Evolutionary conservation across 2,113 vertebrate genomes (phyloP), one percentile per base, ranked within the genome.

Genomic region (Ictalurus furcatus): DNA sequence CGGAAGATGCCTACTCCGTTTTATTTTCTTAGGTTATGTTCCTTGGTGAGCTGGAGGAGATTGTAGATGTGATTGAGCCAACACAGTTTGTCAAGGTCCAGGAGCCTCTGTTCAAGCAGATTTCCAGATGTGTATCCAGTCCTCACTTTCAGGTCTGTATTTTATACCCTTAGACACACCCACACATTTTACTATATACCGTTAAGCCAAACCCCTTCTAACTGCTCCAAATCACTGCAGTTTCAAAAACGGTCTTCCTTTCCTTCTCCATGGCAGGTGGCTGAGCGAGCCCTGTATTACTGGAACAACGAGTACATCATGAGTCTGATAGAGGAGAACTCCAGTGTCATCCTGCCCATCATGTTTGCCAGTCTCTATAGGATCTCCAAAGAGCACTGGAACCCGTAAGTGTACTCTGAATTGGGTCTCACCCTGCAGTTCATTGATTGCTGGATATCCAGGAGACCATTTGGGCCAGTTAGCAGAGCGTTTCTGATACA

Each of bases 251-350:
- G 37, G 6, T 76, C 6, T 13, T 52, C 2, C 13, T 11, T 16
- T 67, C 2, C 30, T 14, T 85, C 17, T 85, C 5, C 16, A 11
- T 87, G 9, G 13, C 91, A 99, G 98, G 98, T 99, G 92, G 98
- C 98, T 37, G 98, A 99, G 93, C 97, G 98, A 93, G 98, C 98
- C 0, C 95, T 99, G 87, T 99, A 99, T 95, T 99, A 99, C 96
- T 99, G 98, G 98, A 99, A 99, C 97, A 99, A 99, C n/a, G 98
- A 99, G 93, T 99, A 99, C 95, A 99, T 99, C 95, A 99, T 99
- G 98, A 99, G 98, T 95, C 96, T 99, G 95, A 99, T 99, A 93
- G 98, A 99, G 94, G 98, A 99, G 95, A 99, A 99, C 95, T 99
- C 98, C 89, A 99, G 97, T 9, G 97, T 99, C 94, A 99, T 99